Evolutionary conservation across 2,113 vertebrate genomes (phyloP).

Genomic region (Bungarus multicinctus): DNA sequence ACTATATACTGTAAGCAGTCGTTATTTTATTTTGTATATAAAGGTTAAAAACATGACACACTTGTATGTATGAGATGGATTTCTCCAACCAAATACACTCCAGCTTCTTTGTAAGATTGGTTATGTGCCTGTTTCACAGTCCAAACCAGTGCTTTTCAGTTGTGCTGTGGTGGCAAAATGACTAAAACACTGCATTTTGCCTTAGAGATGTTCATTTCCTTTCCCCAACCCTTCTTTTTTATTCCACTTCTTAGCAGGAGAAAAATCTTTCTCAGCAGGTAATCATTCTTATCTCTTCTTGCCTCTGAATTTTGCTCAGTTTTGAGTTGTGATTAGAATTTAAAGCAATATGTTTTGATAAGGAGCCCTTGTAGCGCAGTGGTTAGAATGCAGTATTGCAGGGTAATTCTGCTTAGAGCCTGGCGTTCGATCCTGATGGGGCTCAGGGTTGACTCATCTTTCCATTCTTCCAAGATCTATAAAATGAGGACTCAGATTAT

Average conservation of each 20-base stretch:
- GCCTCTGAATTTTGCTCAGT: not conserved
- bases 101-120: not conserved
- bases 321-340: not conserved
- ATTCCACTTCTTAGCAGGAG: not conserved
- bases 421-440: not conserved
- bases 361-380: not conserved
- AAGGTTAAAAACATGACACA: not conserved
- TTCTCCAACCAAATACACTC: not conserved
- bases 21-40: not conserved
- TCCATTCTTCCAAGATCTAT: not conserved
- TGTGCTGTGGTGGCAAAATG: not conserved
- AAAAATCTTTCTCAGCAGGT: not conserved
- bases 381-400: not conserved
- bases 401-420: not conserved
- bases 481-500: not conserved
- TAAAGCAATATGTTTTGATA: not conserved
- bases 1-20: not conserved
- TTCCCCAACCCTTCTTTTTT: not conserved
- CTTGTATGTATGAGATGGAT: not conserved
- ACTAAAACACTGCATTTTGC: not conserved
- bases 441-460: not conserved
- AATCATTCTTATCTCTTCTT: not conserved
- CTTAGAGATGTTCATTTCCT: not conserved
- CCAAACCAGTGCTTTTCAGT: not conserved
- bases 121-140: not conserved